Percentiles rank a stretch among this genome's conserved stretches.
Conservation (phyloP, 2,888 invertebrate species). For the Agonopterix arenella region DNA sequence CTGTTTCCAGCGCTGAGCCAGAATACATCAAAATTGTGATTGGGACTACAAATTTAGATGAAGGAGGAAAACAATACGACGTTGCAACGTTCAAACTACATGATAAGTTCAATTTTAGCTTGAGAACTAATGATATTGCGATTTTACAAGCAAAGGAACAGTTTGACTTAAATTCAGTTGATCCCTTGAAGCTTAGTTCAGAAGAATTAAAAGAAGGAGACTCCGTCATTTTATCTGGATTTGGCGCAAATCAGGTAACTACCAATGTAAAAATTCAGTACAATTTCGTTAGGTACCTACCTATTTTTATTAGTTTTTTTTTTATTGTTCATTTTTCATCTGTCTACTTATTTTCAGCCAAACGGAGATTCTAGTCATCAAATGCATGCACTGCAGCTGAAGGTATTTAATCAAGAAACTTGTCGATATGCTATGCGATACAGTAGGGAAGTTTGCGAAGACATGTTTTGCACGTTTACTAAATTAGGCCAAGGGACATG, state of each 20-base stretch:
- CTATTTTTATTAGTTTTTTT: no score
- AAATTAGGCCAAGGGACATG: conserved; percentile 59
- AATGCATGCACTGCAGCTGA: conserved; percentile 42
- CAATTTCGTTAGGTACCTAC: not conserved
- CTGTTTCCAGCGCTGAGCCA: conserved; percentile 36
- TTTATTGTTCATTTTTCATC: not conserved
- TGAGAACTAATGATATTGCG: conserved; percentile 52
- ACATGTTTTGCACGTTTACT: conserved; percentile 66
- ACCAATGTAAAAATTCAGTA: conserved; percentile 6
- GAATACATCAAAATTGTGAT: conserved; percentile 44
- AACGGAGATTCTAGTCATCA: conserved; percentile 40
- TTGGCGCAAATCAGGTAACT: conserved; percentile 53
- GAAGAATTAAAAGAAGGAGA: conserved; percentile 41
- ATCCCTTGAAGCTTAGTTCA: conserved; percentile 29
- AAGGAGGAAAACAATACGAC: conserved; percentile 34
- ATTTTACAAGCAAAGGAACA: conserved; percentile 36
- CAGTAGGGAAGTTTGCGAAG: conserved; percentile 38
- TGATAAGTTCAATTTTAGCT: conserved; percentile 31
- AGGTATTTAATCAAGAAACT: conserved; percentile 54
- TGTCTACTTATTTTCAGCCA: conserved; percentile 28
- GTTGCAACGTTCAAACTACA: conserved; percentile 37
- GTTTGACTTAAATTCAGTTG: conserved; percentile 35
- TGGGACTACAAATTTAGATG: conserved; percentile 52
- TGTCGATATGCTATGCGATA: conserved; percentile 61
- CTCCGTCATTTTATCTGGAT: conserved; percentile 45